phyloP scores from a whole-genome alignment of 2,888 invertebrate species.

The Cylloceria caligata region DNA sequence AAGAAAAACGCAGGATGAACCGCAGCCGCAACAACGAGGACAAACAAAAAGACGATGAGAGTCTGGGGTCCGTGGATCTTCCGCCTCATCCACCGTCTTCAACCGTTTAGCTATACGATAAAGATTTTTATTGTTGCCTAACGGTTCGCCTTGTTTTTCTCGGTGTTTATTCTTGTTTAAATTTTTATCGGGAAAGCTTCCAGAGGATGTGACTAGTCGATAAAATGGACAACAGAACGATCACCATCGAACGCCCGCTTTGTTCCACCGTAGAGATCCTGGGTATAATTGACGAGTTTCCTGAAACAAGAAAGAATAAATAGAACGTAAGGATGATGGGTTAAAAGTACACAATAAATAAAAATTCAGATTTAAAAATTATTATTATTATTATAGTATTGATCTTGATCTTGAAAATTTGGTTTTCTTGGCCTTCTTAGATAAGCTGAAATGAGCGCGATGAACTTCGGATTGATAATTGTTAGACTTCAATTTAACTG shows the following conservation, averaged over 20 bases:
- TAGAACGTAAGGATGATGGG: too few relatives aligned
- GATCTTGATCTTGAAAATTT: too few relatives aligned
- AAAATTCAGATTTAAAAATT: too few relatives aligned
- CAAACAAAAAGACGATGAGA: constrained; percentile 14
- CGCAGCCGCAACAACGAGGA: not conserved
- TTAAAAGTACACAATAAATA: too few relatives aligned
- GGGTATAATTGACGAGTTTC: constrained; percentile 29
- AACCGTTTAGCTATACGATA: constrained; percentile 28
- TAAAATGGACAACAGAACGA: constrained; percentile 29
- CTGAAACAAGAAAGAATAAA: constrained; percentile 61
- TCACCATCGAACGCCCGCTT: constrained; percentile 8
- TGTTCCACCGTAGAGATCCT: constrained; percentile 10
- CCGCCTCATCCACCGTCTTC: not conserved
- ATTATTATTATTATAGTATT: too few relatives aligned
- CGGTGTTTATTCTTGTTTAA: constrained; percentile 51
- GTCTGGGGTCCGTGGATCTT: constrained; percentile 6
- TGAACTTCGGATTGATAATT: too few relatives aligned
- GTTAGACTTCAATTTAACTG: too few relatives aligned
- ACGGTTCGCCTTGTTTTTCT: constrained; percentile 27
- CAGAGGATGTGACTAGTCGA: constrained; percentile 26
- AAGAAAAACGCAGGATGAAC: not conserved
- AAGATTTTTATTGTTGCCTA: constrained; percentile 58
- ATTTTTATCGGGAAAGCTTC: constrained; percentile 26
- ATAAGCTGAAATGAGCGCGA: too few relatives aligned
- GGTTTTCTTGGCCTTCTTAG: too few relatives aligned